A percentile compares a stretch with the other conserved stretches of the same genome.
Evolutionary conservation across 2,888 invertebrate species (phyloP).

Genomic region (Melitaea athalia): DNA sequence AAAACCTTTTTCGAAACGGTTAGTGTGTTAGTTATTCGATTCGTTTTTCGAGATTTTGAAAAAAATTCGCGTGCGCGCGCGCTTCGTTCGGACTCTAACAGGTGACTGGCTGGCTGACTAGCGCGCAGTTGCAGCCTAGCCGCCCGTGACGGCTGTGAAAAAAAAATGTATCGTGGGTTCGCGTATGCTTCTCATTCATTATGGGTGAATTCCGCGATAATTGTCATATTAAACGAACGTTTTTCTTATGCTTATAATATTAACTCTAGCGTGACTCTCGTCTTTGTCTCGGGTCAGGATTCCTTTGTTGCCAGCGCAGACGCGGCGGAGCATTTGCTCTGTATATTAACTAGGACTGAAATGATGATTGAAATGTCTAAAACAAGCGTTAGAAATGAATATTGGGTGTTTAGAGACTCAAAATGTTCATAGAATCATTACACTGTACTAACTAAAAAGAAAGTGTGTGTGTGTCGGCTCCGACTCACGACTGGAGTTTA

Average conservation of each 20-base stretch:
- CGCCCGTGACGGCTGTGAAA: constrained; percentile 61
- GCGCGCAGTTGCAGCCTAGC: constrained; percentile 48
- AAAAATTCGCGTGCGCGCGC: constrained; percentile 57
- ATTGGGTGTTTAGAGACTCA: no score
- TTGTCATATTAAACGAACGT: constrained; percentile 20
- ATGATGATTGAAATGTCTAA: no score
- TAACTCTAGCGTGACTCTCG: not conserved
- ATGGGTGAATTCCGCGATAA: constrained; percentile 32
- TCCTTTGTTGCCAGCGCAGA: no score
- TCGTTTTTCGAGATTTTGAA: constrained; percentile 53
- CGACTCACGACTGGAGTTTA: no score
- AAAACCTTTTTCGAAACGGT: constrained; percentile 52
- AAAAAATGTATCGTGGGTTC: constrained; percentile 61
- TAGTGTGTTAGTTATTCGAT: constrained; percentile 64
- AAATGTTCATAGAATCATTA: not conserved
- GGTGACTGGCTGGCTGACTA: constrained; percentile 81
- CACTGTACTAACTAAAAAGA: no score
- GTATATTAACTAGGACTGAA: no score
- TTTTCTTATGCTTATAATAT: constrained; percentile 12
- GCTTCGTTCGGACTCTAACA: constrained; percentile 67
- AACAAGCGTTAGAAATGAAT: no score
- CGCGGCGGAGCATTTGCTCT: no score
- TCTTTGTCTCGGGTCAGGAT: not conserved
- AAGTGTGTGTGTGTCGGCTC: no score
- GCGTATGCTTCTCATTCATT: constrained; percentile 40